Evolutionary conservation across 64 coral and sea anemone genomes (phyloP).

Genomic region (Platygyra sinensis): DNA sequence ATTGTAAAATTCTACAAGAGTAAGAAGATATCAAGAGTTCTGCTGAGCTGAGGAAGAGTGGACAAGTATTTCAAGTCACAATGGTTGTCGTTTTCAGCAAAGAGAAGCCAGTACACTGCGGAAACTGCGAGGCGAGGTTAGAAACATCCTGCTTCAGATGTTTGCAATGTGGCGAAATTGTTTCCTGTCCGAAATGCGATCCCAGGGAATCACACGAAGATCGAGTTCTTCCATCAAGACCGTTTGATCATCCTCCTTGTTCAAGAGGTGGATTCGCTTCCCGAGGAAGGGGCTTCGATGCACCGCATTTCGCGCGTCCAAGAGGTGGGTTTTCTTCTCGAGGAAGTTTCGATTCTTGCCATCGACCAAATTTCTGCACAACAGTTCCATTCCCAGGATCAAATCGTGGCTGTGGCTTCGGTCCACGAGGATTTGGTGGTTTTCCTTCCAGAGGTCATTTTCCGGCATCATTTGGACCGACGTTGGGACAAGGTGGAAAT

Average conservation of each 20-base stretch:
- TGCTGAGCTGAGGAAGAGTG: slow-evolving; percentile 6
- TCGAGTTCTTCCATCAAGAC: neutral
- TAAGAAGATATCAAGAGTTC: neutral
- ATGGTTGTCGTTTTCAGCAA: slow-evolving; percentile 23
- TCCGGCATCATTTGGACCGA: neutral
- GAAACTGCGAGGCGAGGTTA: neutral
- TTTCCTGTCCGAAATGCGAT: neutral
- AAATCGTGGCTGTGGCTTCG: slow-evolving; percentile 15
- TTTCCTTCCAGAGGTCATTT: neutral
- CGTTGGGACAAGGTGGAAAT: neutral
- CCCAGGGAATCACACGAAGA: neutral
- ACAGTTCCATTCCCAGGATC: neutral
- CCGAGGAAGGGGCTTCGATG: neutral
- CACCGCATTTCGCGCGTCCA: neutral
- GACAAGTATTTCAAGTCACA: neutral
- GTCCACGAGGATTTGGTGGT: slow-evolving; percentile 5
- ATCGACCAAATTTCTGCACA: neutral
- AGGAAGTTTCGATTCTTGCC: neutral
- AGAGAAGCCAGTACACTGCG: neutral
- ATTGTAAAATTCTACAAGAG: neutral
- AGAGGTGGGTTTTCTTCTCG: neutral
- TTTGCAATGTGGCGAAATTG: neutral
- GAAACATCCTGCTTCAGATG: slow-evolving; percentile 4
- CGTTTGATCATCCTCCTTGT: slow-evolving; percentile 1
- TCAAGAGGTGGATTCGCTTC: neutral